Base-by-base conservation (phyloP, 2,797 vertebrate species). In the Hydrocynus forskahlii region DNA sequence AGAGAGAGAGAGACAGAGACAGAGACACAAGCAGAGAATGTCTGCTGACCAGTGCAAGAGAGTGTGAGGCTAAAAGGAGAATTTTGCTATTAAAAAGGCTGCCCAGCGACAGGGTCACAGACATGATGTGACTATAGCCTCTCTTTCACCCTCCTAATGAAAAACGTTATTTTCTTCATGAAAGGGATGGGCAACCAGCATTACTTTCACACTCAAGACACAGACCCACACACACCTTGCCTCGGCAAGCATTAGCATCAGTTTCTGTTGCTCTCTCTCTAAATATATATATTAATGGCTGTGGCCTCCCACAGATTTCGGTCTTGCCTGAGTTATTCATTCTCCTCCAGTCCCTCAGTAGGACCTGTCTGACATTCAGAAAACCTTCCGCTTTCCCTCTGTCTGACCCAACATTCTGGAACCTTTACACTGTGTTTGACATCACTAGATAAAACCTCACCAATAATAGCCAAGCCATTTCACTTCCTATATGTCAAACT, bases 81-180 rank as follows among this genome's bases (percentile, higher is more conserved):
- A 54, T 63, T 29, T 17, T 57, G 60, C 67, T 64, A 80, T 82
- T 84, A 82, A 79, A 86, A 79, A 40, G 38, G 35, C 69, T 7
- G 19, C 48, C 76, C 71, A 54, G 68, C 2, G n/a, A 60, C 52
- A 75, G 43, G n/a, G 25, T 72, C 55, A 75, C 66, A 76, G 66
- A 70, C 71, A 57, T 69, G 72, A 79, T 48, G 48, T 76, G 73
- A 59, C 72, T 1, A 9, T 64, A 76, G 69, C 84, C 85, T 83
- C 82, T 87, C 80, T 84, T 84, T 83, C 86, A 86, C 79, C 85
- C 87, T 81, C 81, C 85, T 90, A 90, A 92, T 91, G 83, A 92
- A 86, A 91, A 90, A 85, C 76, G 87, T 29, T 29, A 29, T 29
- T 29, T 29, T 74, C 72, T 79, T 85, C 81, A 78, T 59, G 78